Percentiles rank a stretch among this genome's conserved stretches.
Evolutionary conservation across 2,888 invertebrate genomes (phyloP).

Genomic region (Euphydryas editha): DNA sequence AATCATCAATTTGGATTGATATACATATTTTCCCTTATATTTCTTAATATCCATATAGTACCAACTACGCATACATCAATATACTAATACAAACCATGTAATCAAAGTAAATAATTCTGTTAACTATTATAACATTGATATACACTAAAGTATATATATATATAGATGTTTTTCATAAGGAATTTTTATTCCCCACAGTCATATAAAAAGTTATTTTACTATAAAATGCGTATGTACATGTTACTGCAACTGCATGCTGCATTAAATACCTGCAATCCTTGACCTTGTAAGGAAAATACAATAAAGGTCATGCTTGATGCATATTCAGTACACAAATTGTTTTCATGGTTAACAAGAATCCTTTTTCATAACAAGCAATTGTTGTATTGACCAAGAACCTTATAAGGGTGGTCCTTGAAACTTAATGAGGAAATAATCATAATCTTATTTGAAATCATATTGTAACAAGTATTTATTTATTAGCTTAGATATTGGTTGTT

Average conservation of each 20-base stretch:
- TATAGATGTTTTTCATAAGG: not conserved
- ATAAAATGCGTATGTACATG: constrained; percentile 7
- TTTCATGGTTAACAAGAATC: constrained; percentile 67
- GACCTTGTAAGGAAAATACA: constrained; percentile 55
- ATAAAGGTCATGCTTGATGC: constrained; percentile 51
- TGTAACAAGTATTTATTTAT: too few relatives aligned
- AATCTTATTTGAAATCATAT: constrained; percentile 5
- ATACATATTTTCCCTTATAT: constrained; percentile 46
- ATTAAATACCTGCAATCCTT: constrained; percentile 45
- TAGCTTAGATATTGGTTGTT: too few relatives aligned
- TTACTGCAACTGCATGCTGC: constrained; percentile 30
- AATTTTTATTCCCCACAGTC: not conserved
- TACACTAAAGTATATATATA: not conserved
- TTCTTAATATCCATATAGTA: constrained; percentile 16
- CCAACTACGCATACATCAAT: constrained; percentile 36
- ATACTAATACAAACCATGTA: not conserved
- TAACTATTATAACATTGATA: not conserved
- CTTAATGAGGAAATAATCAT: constrained; percentile 4
- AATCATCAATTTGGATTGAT: constrained; percentile 52
- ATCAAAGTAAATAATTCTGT: not conserved
- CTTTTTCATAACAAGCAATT: constrained; percentile 47
- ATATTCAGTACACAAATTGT: constrained; percentile 52
- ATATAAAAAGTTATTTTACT: not conserved
- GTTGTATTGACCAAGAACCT: constrained; percentile 4
- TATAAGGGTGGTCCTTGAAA: constrained; percentile 11